Conservation (phyloP, 2,113 vertebrate genomes). For the Lipotes vexillifer region DNA sequence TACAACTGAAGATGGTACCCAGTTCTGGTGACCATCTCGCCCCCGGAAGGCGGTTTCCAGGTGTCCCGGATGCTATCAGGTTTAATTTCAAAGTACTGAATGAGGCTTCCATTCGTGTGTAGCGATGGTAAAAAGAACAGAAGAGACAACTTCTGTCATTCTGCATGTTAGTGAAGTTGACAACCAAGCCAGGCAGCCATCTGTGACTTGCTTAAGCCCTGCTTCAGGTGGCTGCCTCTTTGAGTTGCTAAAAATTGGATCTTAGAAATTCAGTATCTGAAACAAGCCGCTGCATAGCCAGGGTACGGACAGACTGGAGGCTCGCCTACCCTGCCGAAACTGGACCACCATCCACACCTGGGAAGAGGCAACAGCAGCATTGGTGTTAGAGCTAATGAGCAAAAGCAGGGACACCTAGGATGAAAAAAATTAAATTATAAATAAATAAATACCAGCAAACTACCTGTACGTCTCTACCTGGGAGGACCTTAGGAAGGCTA, state of each 20-base stretch:
- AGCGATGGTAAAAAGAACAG: not conserved
- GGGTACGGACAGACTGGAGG: not conserved
- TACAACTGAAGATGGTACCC: not conserved
- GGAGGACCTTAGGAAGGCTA: not conserved
- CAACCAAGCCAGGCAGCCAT: not conserved
- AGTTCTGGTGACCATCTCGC: not conserved
- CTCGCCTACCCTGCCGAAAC: not conserved
- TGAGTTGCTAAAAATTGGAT: not conserved
- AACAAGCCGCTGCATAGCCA: not conserved
- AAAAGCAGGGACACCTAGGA: conserved; percentile 31
- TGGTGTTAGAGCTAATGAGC: conserved; percentile 11
- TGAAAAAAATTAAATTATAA: not conserved
- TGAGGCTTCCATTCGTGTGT: not conserved
- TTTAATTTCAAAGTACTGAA: not conserved
- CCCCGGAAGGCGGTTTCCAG: not conserved
- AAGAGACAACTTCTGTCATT: not conserved
- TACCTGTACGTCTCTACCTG: conserved; percentile 39
- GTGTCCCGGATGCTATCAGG: not conserved
- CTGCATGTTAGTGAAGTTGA: not conserved
- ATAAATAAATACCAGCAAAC: conserved; percentile 16
- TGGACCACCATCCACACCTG: conserved; percentile 7
- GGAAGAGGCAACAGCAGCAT: not conserved
- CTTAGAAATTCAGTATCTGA: not conserved
- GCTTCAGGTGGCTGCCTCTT: conserved; percentile 23
- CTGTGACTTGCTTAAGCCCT: not conserved